Evolutionary conservation across 2,113 vertebrate genomes (phyloP), one percentile per base, ranked within the genome.

Genomic region (Hyperopisus bebe): DNA sequence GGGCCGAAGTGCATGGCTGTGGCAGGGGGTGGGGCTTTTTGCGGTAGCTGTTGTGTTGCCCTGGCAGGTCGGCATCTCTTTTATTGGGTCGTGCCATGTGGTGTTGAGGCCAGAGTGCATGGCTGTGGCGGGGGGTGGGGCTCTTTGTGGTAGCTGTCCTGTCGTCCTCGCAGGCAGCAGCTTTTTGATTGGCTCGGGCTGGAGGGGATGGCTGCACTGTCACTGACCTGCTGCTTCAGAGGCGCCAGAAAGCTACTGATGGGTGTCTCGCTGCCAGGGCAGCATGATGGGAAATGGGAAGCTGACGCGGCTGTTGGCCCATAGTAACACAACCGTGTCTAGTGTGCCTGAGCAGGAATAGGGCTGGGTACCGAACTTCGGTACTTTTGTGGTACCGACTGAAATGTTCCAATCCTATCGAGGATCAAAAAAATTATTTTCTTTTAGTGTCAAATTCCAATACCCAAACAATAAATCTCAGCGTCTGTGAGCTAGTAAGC

Each of bases 201-300:
- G 77, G 55, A 88, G n/a, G 31, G 27, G 10, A 48, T 47, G 83
- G 27, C 7, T 90, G 74, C 80, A 42, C 50, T 42, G n/a, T 50
- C 13, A 10, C 46, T 87, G 48, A 50, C 48, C 27, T 39, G 15
- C 27, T 15, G 51, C 31, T 53, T 27, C 83, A 48, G 47, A 48
- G 83, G 83, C 6, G 13, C 27, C 35, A 55, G 48, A 44, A 27
- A 87, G 85, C 47, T 27, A 51, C 47, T 31, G 84, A 27, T 50
- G 31, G 24, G 11, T 24, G 24, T 39, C 24, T 87, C 50, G 9
- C n/a, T 31, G 42, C 24, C 44, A 35, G 86, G 35, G 47, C 17
- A 6, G n/a, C 21, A 50, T 86, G 44, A 86, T 86, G 85, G 85
- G 85, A 35, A 86, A 86, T 11, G 24, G 39, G 82, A 85, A 85